Conservation (phyloP, 2,888 invertebrate species). For the Chironomus riparius region DNA sequence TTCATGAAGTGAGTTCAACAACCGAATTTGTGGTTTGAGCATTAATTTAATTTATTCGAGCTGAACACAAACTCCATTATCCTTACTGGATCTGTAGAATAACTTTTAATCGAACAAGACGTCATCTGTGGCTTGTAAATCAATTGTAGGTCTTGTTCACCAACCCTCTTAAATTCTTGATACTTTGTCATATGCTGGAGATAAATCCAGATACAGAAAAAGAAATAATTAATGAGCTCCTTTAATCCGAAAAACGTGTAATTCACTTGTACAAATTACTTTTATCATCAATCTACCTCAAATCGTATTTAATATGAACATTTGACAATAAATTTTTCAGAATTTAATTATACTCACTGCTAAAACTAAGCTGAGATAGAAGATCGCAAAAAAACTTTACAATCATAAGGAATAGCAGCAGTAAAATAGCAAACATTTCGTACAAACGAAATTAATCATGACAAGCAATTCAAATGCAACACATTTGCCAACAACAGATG, state of each 20-base stretch:
- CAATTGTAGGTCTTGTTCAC: no score
- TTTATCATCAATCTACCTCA: neutral
- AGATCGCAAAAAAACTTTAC: neutral
- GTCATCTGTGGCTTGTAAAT: no score
- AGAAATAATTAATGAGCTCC: no score
- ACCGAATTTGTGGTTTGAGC: no score
- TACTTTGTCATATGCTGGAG: no score
- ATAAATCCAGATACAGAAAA: no score
- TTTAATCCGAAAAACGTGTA: neutral
- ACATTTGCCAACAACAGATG: neutral
- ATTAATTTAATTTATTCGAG: no score
- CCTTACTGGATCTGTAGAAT: no score
- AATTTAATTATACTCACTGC: neutral
- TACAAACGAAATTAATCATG: constrained; percentile 15
- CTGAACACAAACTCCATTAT: no score
- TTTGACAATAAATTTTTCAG: neutral
- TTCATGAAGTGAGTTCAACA: no score
- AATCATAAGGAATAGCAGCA: neutral
- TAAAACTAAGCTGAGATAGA: neutral
- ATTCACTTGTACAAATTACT: neutral
- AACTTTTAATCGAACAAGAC: no score
- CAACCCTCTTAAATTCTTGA: no score
- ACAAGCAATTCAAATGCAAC: constrained; percentile 22
- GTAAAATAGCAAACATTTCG: neutral
- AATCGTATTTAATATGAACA: neutral